Percentiles rank a stretch among this genome's conserved stretches.
These are phyloP conservation scores for Ictalurus punctatus DNA, from an alignment of 2,113 vertebrate genomes.

Conservation along the genomic window DNA sequence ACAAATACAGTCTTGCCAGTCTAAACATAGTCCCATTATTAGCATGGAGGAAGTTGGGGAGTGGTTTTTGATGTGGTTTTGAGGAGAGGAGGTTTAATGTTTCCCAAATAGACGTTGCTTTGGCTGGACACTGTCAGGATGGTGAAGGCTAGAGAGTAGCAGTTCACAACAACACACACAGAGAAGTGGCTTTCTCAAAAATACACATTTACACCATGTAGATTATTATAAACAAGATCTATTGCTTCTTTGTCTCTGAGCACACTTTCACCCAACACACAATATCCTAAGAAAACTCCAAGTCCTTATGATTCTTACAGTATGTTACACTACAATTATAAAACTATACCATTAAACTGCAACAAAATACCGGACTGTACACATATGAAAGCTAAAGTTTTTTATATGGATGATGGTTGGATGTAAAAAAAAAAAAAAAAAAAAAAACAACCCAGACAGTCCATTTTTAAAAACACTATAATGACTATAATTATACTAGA, in stretches of 20 bases:
- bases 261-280: background rate
- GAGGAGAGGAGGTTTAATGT: conserved; percentile 50
- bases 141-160: background rate
- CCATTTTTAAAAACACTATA: background rate
- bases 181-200: background rate
- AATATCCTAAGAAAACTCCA: background rate
- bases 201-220: background rate
- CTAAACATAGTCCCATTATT: conserved; percentile 56
- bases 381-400: background rate
- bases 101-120: conserved; percentile 59
- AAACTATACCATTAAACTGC: background rate
- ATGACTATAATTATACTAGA: background rate
- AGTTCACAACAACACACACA: background rate
- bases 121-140: conserved; percentile 46
- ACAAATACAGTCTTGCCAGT: conserved; percentile 40
- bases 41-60: conserved; percentile 46
- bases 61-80: conserved; percentile 52
- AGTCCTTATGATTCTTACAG: background rate
- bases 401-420: background rate
- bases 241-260: background rate
- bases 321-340: background rate
- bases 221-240: background rate
- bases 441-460: background rate
- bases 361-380: background rate
- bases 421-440: background rate